Evolutionary conservation across 2,113 vertebrate species (phyloP).

Genomic region (Ammodytes marinus): DNA sequence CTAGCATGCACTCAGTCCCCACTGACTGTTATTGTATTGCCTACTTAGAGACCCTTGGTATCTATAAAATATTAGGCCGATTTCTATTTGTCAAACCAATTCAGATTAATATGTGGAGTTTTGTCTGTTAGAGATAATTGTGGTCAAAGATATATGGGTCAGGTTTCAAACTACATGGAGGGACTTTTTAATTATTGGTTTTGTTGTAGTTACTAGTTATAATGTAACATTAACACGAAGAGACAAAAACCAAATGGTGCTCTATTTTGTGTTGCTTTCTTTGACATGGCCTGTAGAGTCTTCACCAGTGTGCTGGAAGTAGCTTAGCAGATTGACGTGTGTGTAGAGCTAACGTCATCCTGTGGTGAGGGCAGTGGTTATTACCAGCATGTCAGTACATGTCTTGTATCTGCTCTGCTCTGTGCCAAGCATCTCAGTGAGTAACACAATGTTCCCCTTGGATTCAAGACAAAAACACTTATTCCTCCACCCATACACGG

Average conservation of each 20-base stretch:
- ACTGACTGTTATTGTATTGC: slow-evolving; percentile 49
- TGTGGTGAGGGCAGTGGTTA: slow-evolving; percentile 52
- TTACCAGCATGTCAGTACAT: slow-evolving; percentile 75
- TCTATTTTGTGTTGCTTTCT: not conserved
- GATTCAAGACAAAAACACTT: slow-evolving; percentile 52
- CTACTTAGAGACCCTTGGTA: slow-evolving; percentile 32
- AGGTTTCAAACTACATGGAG: slow-evolving; percentile 3
- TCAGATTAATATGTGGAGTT: slow-evolving; percentile 31
- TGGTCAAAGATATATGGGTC: slow-evolving; percentile 13
- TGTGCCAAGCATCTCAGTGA: slow-evolving; percentile 36
- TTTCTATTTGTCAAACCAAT: slow-evolving; percentile 42
- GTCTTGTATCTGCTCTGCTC: slow-evolving; percentile 59
- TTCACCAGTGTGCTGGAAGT: slow-evolving; percentile 4
- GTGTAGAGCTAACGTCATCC: slow-evolving; percentile 49
- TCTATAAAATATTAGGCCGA: slow-evolving; percentile 42
- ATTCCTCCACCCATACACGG: slow-evolving; percentile 36
- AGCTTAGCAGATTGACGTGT: slow-evolving; percentile 10
- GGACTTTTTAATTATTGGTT: not conserved
- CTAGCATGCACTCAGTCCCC: slow-evolving; percentile 32
- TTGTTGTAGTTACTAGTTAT: not conserved
- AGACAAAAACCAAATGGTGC: not conserved
- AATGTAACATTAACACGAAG: not conserved
- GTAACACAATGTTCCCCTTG: slow-evolving; percentile 67
- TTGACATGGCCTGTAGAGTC: not conserved
- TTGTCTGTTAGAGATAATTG: slow-evolving; percentile 35